These are phyloP conservation scores for Chroicocephalus ridibundus DNA, from an alignment of 2,113 vertebrate genomes.

Conservation along the genomic window DNA sequence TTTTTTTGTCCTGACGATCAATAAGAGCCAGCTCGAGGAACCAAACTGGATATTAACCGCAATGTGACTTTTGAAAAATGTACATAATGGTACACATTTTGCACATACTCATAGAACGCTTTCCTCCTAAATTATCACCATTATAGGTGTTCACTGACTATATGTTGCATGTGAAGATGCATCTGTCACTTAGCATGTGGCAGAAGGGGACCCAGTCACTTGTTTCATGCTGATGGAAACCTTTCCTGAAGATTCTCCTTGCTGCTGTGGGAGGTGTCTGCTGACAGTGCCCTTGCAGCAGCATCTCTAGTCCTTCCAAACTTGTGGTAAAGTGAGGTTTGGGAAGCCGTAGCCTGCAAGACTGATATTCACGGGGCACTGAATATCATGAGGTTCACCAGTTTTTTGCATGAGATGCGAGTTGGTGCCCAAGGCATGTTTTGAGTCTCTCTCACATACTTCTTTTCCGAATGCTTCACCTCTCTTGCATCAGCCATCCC, in stretches of 20 bases:
- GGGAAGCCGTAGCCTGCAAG: fast-evolving
- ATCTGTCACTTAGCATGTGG: background rate
- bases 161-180: background rate
- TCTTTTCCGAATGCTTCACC: background rate
- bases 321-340: background rate
- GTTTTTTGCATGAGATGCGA: background rate
- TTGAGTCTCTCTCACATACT: background rate
- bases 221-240: background rate
- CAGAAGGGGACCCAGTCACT: background rate
- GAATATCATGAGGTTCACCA: background rate
- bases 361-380: background rate
- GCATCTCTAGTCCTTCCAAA: background rate
- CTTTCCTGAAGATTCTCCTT: background rate
- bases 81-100: background rate
- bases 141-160: background rate
- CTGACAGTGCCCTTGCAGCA: background rate
- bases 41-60: background rate
- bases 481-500: background rate
- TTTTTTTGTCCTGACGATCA: background rate
- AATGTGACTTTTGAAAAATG: background rate
- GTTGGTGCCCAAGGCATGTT: background rate
- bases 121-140: background rate
- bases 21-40: background rate
- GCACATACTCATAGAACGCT: background rate
- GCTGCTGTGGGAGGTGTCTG: background rate